Percentiles rank a stretch among this genome's conserved stretches.
phyloP scores from a whole-genome alignment of 2,113 vertebrate species.

The Labrus mixtus region DNA sequence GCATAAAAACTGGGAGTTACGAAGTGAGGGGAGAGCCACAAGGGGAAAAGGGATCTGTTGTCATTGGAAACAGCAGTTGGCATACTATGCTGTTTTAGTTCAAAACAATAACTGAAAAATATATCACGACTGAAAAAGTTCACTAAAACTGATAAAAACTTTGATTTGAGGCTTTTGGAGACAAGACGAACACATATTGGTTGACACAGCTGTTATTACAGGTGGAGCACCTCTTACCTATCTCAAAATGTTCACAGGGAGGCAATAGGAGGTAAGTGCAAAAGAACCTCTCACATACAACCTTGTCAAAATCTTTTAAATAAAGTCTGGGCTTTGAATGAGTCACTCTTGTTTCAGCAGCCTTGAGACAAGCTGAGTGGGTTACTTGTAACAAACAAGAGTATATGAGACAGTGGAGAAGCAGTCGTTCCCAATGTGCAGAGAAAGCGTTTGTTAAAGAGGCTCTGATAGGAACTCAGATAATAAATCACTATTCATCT shows the following conservation, averaged over 20 bases:
- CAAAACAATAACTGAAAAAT: neutral
- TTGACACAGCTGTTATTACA: conserved; percentile 2
- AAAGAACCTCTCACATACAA: conserved; percentile 29
- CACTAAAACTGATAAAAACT: neutral
- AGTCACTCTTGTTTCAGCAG: conserved; percentile 29
- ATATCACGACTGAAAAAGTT: neutral
- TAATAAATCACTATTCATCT: conserved; percentile 26
- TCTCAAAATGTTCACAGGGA: conserved; percentile 11
- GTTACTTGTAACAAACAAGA: conserved; percentile 14
- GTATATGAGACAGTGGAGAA: neutral
- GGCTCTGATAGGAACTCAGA: conserved; percentile 7
- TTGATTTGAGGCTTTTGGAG: neutral
- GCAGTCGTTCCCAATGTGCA: neutral
- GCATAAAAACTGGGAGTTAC: conserved; percentile 1
- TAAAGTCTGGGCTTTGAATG: neutral
- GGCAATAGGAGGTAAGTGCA: neutral
- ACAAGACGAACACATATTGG: too few relatives aligned
- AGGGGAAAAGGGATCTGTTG: conserved; percentile 26
- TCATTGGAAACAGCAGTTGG: conserved; percentile 44
- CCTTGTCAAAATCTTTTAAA: conserved; percentile 31
- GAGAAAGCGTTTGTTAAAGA: conserved; percentile 18
- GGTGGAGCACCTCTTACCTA: conserved; percentile 3
- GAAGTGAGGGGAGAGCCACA: conserved; percentile 9
- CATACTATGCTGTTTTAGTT: neutral
- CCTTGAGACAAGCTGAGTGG: conserved; percentile 32